These are phyloP conservation scores for Turnix velox DNA, from an alignment of 2,113 vertebrate species.

Conservation along the genomic window DNA sequence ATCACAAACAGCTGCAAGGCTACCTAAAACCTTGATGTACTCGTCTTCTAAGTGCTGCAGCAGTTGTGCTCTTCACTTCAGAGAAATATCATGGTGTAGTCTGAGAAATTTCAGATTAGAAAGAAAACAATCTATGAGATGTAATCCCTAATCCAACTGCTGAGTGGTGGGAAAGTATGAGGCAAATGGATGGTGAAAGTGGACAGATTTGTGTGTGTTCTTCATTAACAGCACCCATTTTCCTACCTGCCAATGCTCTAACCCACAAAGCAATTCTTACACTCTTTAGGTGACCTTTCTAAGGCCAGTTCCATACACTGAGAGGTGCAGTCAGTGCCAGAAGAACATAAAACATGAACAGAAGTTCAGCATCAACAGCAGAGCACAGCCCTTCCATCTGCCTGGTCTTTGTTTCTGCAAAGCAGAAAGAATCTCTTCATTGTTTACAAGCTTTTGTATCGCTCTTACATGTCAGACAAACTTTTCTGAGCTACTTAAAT, in stretches of 20 bases:
- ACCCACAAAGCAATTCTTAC: not conserved
- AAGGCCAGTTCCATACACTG: fast-evolving
- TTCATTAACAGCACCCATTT: not conserved
- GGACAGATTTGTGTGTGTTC: not conserved
- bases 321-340: not conserved
- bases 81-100: not conserved
- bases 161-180: not conserved
- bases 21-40: not conserved
- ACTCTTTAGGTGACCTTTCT: not conserved
- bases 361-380: not conserved
- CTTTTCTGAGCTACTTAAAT: not conserved
- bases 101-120: not conserved
- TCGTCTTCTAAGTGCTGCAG: not conserved
- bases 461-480: not conserved
- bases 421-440: not conserved
- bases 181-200: not conserved
- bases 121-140: not conserved
- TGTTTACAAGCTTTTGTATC: not conserved
- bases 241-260: not conserved
- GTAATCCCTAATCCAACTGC: not conserved
- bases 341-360: not conserved
- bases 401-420: not conserved
- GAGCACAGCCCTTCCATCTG: not conserved
- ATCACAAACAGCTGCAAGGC: not conserved
- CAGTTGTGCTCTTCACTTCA: not conserved